Base-by-base conservation (phyloP, 64 coral and sea anemone genomes). In the Actinia tenebrosa region DNA sequence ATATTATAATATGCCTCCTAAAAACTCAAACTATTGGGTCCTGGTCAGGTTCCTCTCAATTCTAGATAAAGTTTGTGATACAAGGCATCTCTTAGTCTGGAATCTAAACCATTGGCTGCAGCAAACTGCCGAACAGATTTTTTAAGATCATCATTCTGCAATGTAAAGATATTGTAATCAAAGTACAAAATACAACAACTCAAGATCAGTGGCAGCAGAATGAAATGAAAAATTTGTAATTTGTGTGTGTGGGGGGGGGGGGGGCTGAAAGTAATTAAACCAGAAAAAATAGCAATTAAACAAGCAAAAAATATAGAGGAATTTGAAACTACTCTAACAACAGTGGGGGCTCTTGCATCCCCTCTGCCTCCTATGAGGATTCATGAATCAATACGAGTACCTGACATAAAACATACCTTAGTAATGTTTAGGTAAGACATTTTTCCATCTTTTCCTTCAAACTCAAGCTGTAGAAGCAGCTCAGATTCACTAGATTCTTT, bases 81-180 rank as follows among this genome's bases (percentile, higher is more conserved):
- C 60, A 95, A 44, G 19, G 93, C 93, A 91, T 95, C 89, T 89
- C 93, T 85, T 14, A 95, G 86, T 37, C 79, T 88, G 16, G 93
- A 78, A 50, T 85, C 90, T 52, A 95, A 84, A 68, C 87, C 93
- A 91, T 95, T 95, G 3, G 87, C 86, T 13, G 69, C 46, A 18
- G 86, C 93, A 89, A 95, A 95, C 62, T 90, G 87, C 44, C 89
- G 84, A 18, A 95, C 89, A 20, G 80, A 83, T 80, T 84, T 82
- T 86, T 89, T 89, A 4, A 95, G 45, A 61, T 95, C 93, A 88
- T 95, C 89, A 22, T 86, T 89, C 93, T 95, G 47, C 15, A 77
- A 86, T 11, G 37, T 19, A 18, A 91, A 86, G 19, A 52, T 26
- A 30, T 58, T 52, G 46, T 6, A 71, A 64, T 52, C 2, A 50